These are phyloP conservation scores for Elaphurus davidianus DNA, from an alignment of 2,113 vertebrate genomes.

Conservation along the genomic window DNA sequence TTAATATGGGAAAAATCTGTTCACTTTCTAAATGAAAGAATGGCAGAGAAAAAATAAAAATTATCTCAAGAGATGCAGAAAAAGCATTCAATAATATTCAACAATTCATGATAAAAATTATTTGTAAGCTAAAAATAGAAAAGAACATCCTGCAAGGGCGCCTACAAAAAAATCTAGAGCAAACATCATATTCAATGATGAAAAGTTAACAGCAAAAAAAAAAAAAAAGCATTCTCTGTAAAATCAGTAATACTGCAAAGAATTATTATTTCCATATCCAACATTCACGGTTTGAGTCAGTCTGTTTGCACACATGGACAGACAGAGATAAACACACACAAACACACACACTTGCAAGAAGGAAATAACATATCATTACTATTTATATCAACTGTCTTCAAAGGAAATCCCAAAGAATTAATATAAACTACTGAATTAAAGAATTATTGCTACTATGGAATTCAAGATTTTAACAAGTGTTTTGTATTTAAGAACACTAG, in stretches of 20 bases:
- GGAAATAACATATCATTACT: background rate
- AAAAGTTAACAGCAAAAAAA: background rate
- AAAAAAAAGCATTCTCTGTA: background rate
- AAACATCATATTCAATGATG: background rate
- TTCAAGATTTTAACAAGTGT: background rate
- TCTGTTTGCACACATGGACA: background rate
- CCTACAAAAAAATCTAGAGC: background rate
- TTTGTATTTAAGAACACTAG: background rate
- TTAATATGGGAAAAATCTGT: constrained; percentile 20
- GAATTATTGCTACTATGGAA: background rate
- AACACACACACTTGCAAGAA: background rate
- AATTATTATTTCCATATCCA: background rate
- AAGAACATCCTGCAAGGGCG: background rate
- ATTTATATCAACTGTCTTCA: background rate
- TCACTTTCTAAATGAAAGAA: constrained; percentile 5
- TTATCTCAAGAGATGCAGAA: background rate
- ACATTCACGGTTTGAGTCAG: background rate
- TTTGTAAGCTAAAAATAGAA: background rate
- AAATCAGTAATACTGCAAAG: background rate
- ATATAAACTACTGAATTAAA: background rate
- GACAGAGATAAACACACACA: background rate
- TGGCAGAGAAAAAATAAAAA: background rate
- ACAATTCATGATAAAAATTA: background rate
- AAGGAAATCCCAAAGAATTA: background rate
- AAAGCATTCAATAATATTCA: constrained; percentile 16